Evolutionary conservation across 2,888 invertebrate genomes (phyloP).

Genomic region (Pseudococcus viburni): DNA sequence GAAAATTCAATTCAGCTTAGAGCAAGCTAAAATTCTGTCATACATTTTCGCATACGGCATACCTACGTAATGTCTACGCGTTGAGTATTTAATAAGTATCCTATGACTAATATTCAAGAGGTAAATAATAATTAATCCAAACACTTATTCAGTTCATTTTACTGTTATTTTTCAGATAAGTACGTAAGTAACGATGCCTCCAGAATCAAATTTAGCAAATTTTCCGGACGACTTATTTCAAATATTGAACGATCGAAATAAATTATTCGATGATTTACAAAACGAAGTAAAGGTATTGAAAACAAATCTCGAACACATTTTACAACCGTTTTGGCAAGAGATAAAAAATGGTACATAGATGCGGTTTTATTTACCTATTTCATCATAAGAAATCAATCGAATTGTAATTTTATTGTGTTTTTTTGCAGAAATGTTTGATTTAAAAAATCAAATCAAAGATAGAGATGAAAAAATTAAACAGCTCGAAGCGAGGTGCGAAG

Average conservation of each 20-base stretch:
- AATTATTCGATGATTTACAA: not conserved
- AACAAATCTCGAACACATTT: conserved; percentile 24
- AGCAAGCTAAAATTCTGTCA: not conserved
- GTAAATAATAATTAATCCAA: not conserved
- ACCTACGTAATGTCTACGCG: not conserved
- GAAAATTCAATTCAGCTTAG: not conserved
- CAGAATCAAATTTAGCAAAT: not conserved
- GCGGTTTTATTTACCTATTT: not conserved
- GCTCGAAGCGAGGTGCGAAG: not conserved
- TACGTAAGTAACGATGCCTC: not conserved
- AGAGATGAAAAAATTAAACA: conserved; percentile 38
- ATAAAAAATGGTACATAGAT: conserved; percentile 44
- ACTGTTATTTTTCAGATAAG: not conserved
- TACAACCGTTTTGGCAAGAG: conserved; percentile 53
- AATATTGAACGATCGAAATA: not conserved
- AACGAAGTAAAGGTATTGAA: not conserved
- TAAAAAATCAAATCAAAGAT: conserved; percentile 49
- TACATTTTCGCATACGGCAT: not conserved
- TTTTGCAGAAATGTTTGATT: conserved; percentile 45
- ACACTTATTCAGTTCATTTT: not conserved
- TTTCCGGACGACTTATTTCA: not conserved
- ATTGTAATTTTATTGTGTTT: not conserved
- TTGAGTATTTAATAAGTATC: conserved; percentile 1
- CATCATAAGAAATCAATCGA: not conserved
- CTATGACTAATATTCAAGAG: not conserved